Percentiles rank a stretch among this genome's conserved stretches.
Conservation (phyloP, 2,888 invertebrate genomes). For the Erebia aethiops region DNA sequence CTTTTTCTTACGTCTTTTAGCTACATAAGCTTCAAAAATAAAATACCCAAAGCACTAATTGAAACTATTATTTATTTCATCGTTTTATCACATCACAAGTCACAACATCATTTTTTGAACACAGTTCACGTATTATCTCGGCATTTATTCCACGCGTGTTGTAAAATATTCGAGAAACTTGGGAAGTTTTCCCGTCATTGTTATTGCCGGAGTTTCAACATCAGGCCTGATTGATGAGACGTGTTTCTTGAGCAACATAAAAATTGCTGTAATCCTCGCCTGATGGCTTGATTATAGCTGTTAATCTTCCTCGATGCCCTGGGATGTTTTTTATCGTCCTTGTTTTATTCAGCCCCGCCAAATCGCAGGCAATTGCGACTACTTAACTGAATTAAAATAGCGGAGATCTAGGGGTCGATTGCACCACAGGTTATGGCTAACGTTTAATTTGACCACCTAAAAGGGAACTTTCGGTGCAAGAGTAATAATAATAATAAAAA, state of each 20-base stretch:
- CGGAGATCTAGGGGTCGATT: constrained; percentile 17
- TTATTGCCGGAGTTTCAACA: constrained; percentile 61
- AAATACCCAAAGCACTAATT: too few species aligned
- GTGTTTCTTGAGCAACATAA: constrained; percentile 56
- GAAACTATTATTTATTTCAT: too few species aligned
- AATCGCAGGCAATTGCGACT: constrained; percentile 68
- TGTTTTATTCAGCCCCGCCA: constrained; percentile 67
- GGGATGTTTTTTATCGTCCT: constrained; percentile 64
- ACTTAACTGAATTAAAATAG: constrained; percentile 75
- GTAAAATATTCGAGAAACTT: constrained; percentile 42
- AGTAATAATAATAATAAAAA: too few species aligned
- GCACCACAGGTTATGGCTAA: too few species aligned
- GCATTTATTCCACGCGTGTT: constrained; percentile 55
- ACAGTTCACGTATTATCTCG: constrained; percentile 52
- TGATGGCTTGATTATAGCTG: constrained; percentile 79
- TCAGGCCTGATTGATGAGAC: constrained; percentile 60
- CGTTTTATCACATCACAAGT: background rate
- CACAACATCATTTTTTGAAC: background rate
- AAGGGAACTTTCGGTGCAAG: too few species aligned
- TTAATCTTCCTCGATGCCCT: constrained; percentile 61
- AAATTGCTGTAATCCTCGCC: constrained; percentile 75
- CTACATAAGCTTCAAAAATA: too few species aligned
- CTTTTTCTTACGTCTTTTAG: too few species aligned
- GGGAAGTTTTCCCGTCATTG: constrained; percentile 59
- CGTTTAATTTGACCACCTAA: too few species aligned